phyloP scores from a whole-genome alignment of 2,797 vertebrate genomes.

The Crocidura indochinensis region DNA sequence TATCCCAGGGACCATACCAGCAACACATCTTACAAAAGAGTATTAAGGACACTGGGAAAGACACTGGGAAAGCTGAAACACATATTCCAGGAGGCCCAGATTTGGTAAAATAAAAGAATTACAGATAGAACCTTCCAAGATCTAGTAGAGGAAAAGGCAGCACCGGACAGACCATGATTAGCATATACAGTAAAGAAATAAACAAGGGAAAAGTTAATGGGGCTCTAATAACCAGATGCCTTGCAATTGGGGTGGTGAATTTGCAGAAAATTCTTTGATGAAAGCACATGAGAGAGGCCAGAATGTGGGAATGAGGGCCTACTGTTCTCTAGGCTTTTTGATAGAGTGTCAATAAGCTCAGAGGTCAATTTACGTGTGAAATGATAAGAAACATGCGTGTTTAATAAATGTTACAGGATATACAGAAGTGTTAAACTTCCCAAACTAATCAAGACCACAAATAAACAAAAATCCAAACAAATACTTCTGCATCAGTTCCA shows the following conservation, averaged over 20 bases:
- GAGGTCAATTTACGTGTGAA: rapidly evolving
- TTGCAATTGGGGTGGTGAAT: neutral
- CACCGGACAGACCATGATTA: neutral
- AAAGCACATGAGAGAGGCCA: neutral
- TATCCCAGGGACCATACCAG: neutral
- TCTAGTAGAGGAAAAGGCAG: no score
- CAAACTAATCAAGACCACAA: neutral
- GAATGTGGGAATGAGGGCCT: neutral
- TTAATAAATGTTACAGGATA: neutral
- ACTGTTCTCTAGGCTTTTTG: neutral
- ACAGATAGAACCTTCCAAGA: neutral
- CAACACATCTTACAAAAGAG: neutral
- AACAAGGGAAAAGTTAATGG: neutral
- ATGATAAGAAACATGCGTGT: neutral
- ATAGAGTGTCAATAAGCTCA: neutral
- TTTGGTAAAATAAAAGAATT: neutral
- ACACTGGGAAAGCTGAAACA: neutral
- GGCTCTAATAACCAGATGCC: neutral
- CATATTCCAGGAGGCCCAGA: neutral
- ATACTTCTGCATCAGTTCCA: neutral
- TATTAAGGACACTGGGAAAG: neutral
- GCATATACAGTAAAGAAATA: neutral
- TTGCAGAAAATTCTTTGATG: neutral
- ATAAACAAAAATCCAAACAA: neutral
- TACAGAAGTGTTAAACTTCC: neutral